Percentiles rank a stretch among this genome's conserved stretches.
phyloP scores from a whole-genome alignment of 2,888 invertebrate genomes.

The Desoria tigrina region DNA sequence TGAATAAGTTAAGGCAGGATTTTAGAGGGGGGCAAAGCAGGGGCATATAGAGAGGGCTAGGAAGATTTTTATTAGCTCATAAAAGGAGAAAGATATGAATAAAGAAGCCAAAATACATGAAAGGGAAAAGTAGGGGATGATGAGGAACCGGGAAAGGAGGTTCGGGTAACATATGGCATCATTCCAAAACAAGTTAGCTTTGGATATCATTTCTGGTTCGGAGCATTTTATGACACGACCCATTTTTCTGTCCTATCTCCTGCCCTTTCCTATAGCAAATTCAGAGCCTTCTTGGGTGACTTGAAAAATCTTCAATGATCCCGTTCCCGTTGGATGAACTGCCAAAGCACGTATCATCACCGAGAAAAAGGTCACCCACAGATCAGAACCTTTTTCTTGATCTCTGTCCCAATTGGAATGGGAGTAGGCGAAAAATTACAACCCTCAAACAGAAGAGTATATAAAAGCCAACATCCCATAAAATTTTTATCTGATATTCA shows the following conservation, averaged over 20 bases:
- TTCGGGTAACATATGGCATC: constrained; percentile 14
- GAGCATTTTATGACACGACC: constrained; percentile 19
- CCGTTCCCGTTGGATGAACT: constrained; percentile 15
- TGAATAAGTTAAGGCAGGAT: constrained; percentile 15
- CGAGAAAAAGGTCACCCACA: not conserved
- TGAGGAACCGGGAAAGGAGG: not conserved
- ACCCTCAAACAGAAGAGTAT: no score
- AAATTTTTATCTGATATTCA: no score
- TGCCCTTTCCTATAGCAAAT: not conserved
- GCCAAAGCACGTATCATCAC: constrained; percentile 14
- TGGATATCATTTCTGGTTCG: constrained; percentile 24
- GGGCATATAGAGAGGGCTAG: no score
- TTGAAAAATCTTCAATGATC: constrained; percentile 17
- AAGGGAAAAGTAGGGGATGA: constrained; percentile 2
- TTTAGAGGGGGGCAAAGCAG: no score
- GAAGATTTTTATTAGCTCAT: constrained; percentile 19
- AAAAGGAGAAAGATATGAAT: constrained; percentile 17
- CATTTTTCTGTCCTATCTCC: constrained; percentile 15
- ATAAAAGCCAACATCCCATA: no score
- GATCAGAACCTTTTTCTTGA: no score
- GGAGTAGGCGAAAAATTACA: no score
- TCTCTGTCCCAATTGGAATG: no score
- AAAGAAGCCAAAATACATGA: constrained; percentile 14
- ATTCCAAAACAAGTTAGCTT: constrained; percentile 16
- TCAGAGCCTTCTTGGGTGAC: not conserved